A percentile compares a stretch with the other conserved stretches of the same genome.
Evolutionary conservation across 2,113 vertebrate species (phyloP).

Genomic region (Nothobranchius furzeri): DNA sequence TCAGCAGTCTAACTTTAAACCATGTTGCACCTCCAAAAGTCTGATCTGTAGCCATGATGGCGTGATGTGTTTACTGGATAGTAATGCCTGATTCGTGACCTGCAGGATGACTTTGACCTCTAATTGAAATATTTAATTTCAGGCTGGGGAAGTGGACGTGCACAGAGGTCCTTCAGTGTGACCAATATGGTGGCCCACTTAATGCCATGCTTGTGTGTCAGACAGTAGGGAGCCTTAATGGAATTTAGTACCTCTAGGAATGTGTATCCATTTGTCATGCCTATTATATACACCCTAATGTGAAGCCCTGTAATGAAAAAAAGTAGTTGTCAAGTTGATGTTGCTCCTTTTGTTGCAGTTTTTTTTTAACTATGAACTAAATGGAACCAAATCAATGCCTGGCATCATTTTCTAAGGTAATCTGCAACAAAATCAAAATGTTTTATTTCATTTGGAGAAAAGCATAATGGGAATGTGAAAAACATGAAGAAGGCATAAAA

Average conservation of each 20-base stretch:
- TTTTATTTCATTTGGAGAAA: too few species aligned
- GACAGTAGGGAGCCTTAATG: slow-evolving; percentile 58
- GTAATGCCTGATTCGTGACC: slow-evolving; percentile 33
- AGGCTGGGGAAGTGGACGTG: slow-evolving; percentile 19
- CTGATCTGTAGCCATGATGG: slow-evolving; percentile 29
- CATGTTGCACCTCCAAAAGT: slow-evolving; percentile 40
- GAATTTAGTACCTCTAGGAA: slow-evolving; percentile 65
- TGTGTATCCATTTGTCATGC: slow-evolving; percentile 52
- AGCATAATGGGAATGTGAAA: too few species aligned
- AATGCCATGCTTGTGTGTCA: slow-evolving; percentile 49
- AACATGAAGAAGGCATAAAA: too few species aligned
- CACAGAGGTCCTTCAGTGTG: slow-evolving; percentile 19
- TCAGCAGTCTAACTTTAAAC: slow-evolving; percentile 39
- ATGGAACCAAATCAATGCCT: background rate
- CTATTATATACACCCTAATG: slow-evolving; percentile 30
- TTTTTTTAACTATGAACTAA: background rate
- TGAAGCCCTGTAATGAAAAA: slow-evolving; percentile 7
- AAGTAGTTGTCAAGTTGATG: background rate
- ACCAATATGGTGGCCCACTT: slow-evolving; percentile 40
- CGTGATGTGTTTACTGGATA: slow-evolving; percentile 46
- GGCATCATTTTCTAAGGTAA: background rate
- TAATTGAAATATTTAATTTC: slow-evolving; percentile 51
- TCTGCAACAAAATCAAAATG: background rate
- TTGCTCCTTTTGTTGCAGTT: too few species aligned
- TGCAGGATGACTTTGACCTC: slow-evolving; percentile 47